phyloP scores from a whole-genome alignment of 2,888 invertebrate species.

The Diarsia rubi region DNA sequence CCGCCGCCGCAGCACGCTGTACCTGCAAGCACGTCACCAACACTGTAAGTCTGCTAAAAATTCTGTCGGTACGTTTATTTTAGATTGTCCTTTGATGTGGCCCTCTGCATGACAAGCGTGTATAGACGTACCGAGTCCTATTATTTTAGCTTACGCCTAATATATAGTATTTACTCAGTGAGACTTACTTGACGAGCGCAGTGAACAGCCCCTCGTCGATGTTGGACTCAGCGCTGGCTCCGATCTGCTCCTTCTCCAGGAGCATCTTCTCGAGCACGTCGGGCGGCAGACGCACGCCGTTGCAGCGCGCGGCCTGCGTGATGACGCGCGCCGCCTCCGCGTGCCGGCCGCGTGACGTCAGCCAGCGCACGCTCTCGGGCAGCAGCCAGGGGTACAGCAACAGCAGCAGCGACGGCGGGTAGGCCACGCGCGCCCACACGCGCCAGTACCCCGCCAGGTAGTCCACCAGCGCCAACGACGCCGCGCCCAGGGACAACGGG shows the following conservation, averaged over 20 bases:
- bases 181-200: slow-evolving; percentile 82
- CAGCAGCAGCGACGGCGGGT: slow-evolving; percentile 93
- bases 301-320: slow-evolving; percentile 91
- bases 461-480: slow-evolving; percentile 92
- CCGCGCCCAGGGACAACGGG: slow-evolving; percentile 93
- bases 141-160: too few species aligned
- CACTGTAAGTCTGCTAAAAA: background rate
- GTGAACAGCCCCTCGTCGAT: slow-evolving; percentile 81
- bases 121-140: background rate
- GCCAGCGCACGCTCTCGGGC: slow-evolving; percentile 95
- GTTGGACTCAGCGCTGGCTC: slow-evolving; percentile 70
- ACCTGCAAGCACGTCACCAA: slow-evolving; percentile 68
- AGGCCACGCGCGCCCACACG: slow-evolving; percentile 92
- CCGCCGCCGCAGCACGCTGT: slow-evolving; percentile 82
- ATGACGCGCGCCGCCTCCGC: slow-evolving; percentile 92
- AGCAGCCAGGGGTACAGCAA: slow-evolving; percentile 93
- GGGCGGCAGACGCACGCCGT: slow-evolving; percentile 87
- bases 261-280: slow-evolving; percentile 86
- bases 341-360: slow-evolving; percentile 92
- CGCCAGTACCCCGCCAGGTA: slow-evolving; percentile 94
- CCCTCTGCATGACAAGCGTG: background rate
- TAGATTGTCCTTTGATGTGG: background rate
- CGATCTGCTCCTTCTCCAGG: slow-evolving; percentile 76
- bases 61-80: background rate
- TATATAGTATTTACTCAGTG: too few species aligned